A percentile compares a stretch with the other conserved stretches of the same genome.
Conservation (phyloP, 64 coral and sea anemone species). For the Porites lutea region DNA sequence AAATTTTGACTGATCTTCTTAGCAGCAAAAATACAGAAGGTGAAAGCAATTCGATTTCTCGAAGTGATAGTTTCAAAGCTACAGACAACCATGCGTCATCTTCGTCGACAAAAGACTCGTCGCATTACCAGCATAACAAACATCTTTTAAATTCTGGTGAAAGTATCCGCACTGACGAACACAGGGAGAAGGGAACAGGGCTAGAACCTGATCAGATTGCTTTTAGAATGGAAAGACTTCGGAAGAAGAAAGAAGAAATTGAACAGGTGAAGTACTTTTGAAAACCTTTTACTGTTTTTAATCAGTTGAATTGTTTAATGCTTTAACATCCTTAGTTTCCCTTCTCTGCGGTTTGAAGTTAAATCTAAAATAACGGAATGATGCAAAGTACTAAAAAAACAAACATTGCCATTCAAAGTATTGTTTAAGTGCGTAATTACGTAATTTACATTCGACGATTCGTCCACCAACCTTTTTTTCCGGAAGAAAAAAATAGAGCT, state of each 20-base stretch:
- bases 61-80: neutral
- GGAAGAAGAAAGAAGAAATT: constrained; percentile 40
- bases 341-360: too few species aligned
- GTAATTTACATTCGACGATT: too few species aligned
- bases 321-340: too few species aligned
- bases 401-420: too few species aligned
- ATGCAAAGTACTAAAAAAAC: too few species aligned
- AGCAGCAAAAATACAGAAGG: neutral
- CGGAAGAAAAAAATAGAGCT: too few species aligned
- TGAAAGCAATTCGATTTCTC: neutral
- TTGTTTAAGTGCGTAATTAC: too few species aligned
- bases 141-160: neutral
- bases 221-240: constrained; percentile 5
- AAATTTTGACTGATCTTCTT: neutral
- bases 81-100: neutral
- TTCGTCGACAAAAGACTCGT: neutral
- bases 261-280: neutral
- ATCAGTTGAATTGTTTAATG: too few species aligned
- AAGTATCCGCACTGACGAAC: neutral
- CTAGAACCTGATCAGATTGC: neutral
- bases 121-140: neutral
- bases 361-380: too few species aligned
- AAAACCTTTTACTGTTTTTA: neutral
- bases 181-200: neutral
- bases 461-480: too few species aligned